phyloP scores from a whole-genome alignment of 2,113 vertebrate genomes.

The Mobula birostris region DNA sequence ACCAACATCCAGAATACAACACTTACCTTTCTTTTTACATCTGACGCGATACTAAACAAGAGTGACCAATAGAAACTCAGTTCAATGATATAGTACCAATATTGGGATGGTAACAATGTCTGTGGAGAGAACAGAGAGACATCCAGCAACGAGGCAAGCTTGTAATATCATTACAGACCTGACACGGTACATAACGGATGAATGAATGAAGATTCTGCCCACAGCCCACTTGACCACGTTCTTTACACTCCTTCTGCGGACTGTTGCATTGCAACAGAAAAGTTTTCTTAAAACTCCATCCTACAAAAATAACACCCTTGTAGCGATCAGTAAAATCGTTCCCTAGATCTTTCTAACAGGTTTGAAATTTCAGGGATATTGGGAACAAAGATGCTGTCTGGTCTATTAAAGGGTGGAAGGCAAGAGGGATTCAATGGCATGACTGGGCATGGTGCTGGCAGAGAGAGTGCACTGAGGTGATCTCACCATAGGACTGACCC shows the following conservation, averaged over 20 bases:
- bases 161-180: neutral
- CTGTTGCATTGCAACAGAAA: neutral
- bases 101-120: conserved; percentile 81
- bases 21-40: conserved; percentile 83
- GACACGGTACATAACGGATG: too few relatives aligned
- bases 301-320: too few relatives aligned
- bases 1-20: neutral
- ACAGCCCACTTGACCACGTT: neutral
- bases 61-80: conserved; percentile 88
- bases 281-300: neutral
- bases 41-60: conserved; percentile 76
- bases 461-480: too few relatives aligned
- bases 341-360: too few relatives aligned
- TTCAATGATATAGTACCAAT: conserved; percentile 90
- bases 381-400: too few relatives aligned
- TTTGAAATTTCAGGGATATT: too few relatives aligned
- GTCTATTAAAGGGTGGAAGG: too few relatives aligned
- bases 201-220: neutral
- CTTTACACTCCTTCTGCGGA: neutral
- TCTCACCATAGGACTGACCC: too few relatives aligned
- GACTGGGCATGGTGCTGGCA: too few relatives aligned
- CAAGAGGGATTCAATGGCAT: too few relatives aligned
- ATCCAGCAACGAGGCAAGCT: neutral
- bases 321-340: neutral
- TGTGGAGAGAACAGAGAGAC: conserved; percentile 46